These are phyloP conservation scores for Dryocosmus kuriphilus DNA, from an alignment of 2,888 invertebrate species.

Conservation along the genomic window DNA sequence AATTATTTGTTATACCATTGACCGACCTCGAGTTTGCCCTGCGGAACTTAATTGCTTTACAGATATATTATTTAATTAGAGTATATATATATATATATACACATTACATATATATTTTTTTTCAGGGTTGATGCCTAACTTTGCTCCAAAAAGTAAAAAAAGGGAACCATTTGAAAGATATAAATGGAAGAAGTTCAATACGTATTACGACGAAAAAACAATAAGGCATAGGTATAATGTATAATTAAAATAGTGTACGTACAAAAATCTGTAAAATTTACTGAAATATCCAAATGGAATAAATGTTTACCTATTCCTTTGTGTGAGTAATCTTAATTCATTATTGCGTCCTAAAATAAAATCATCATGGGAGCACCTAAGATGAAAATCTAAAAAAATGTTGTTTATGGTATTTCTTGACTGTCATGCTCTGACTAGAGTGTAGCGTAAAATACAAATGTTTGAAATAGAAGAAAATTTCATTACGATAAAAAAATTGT, in stretches of 20 bases:
- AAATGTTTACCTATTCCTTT: neutral
- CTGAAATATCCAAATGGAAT: neutral
- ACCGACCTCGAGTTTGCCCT: neutral
- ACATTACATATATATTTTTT: too few relatives aligned
- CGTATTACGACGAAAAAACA: slow-evolving; percentile 89
- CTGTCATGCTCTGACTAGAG: too few relatives aligned
- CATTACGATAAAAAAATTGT: too few relatives aligned
- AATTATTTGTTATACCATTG: neutral
- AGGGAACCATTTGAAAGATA: slow-evolving; percentile 85
- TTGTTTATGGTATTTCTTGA: too few relatives aligned
- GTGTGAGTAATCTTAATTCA: neutral
- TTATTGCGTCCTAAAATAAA: neutral
- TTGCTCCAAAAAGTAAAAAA: slow-evolving; percentile 82
- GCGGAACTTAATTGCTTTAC: neutral
- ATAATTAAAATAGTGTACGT: slow-evolving; percentile 35
- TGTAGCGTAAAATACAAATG: too few relatives aligned
- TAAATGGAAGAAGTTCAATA: slow-evolving; percentile 88
- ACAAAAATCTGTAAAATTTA: neutral
- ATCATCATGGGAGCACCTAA: neutral
- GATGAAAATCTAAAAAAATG: neutral
- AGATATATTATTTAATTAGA: neutral
- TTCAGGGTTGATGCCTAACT: slow-evolving; percentile 87
- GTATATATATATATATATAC: neutral
- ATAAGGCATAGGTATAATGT: slow-evolving; percentile 76
- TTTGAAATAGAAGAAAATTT: too few relatives aligned